Conservation (phyloP, 2,888 invertebrate species). For the Mythimna loreyi region DNA sequence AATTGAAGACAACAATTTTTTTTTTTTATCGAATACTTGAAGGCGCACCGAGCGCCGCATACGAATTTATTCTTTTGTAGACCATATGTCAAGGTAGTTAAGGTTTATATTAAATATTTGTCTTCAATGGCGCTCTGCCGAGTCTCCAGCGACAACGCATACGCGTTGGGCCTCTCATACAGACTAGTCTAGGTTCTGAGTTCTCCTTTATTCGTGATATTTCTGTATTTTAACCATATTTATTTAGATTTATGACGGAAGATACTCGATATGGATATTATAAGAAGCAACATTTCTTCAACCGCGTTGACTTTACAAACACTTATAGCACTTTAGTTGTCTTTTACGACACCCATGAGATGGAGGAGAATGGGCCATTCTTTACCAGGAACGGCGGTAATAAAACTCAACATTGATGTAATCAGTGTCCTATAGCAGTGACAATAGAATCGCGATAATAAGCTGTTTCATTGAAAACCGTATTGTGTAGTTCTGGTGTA, state of each 20-base stretch:
- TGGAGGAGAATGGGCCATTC: slow-evolving; percentile 39
- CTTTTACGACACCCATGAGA: slow-evolving; percentile 37
- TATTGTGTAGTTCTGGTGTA: background rate
- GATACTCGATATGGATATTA: background rate
- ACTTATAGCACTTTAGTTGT: slow-evolving; percentile 37
- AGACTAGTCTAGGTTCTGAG: no score
- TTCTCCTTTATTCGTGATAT: no score
- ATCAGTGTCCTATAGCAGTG: slow-evolving; percentile 30
- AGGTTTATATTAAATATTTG: no score
- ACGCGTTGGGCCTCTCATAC: no score
- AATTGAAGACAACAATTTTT: no score
- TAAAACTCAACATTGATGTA: slow-evolving; percentile 46
- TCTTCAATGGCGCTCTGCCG: no score
- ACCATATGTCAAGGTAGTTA: no score
- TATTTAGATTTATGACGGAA: background rate
- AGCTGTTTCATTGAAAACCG: slow-evolving; percentile 30
- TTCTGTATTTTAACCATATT: no score
- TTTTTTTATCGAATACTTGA: no score
- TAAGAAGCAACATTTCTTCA: slow-evolving; percentile 2
- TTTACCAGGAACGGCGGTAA: slow-evolving; percentile 38
- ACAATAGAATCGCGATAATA: slow-evolving; percentile 43
- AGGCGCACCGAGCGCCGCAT: no score
- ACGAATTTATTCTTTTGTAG: no score
- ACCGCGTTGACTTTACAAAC: slow-evolving; percentile 30
- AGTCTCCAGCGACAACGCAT: no score